These are phyloP conservation scores for Drosophila putrida DNA, from an alignment of 2,888 invertebrate species.

Conservation along the genomic window DNA sequence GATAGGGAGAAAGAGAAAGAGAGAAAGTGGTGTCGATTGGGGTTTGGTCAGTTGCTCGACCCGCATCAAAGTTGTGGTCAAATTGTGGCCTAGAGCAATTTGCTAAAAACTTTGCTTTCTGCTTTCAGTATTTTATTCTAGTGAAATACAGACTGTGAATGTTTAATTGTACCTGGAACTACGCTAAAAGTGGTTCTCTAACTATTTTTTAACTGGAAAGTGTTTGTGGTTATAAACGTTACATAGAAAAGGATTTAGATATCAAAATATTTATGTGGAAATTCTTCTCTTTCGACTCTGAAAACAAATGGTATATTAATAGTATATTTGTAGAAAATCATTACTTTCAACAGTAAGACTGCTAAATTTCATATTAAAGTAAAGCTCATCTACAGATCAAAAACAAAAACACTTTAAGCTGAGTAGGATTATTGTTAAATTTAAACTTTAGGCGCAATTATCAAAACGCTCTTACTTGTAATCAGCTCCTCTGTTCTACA, in stretches of 20 bases:
- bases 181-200: not conserved
- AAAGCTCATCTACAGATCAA: no score
- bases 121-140: not conserved
- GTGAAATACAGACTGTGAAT: not conserved
- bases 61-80: constrained; percentile 10
- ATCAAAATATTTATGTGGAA: not conserved
- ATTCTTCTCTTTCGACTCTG: no score
- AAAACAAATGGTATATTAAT: no score
- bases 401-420: not conserved
- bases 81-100: constrained; percentile 24
- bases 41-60: constrained; percentile 5
- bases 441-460: not conserved
- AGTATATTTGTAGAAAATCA: no score
- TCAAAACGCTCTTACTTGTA: no score
- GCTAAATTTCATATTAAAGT: no score
- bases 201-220: not conserved
- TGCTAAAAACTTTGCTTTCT: constrained; percentile 20
- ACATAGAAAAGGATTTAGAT: not conserved
- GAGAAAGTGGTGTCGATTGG: not conserved
- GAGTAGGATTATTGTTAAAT: not conserved
- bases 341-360: no score
- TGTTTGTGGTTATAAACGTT: not conserved
- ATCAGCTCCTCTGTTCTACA: no score
- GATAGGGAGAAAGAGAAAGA: not conserved
- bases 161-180: constrained; percentile 11